Percentiles rank a stretch among this genome's conserved stretches.
Conservation (phyloP, 1,140 invertebrate species). For the Aphaenogaster rudis region DNA sequence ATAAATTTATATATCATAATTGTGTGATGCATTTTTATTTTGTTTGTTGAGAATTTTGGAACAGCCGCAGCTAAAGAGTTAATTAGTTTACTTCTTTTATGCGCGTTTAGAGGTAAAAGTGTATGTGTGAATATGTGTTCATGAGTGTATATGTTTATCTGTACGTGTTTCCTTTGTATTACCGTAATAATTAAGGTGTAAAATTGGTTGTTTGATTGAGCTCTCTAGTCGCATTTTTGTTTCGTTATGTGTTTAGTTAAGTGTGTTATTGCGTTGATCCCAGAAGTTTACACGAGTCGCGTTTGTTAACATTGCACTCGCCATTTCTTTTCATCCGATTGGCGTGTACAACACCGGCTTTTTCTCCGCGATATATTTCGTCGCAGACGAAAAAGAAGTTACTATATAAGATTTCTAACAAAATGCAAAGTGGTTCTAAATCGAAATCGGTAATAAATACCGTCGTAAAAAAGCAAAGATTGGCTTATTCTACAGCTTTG, state of each 20-base stretch:
- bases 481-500: conserved; percentile 17
- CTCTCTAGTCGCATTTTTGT: conserved; percentile 76
- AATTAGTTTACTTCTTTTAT: conserved; percentile 62
- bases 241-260: conserved; percentile 73
- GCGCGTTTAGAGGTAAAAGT: conserved; percentile 52
- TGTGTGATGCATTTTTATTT: conserved; percentile 2
- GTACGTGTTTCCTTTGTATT: conserved; percentile 64
- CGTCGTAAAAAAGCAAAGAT: background rate
- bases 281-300: conserved; percentile 82
- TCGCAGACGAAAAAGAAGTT: conserved; percentile 37
- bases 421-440: conserved; percentile 54
- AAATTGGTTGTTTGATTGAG: conserved; percentile 83
- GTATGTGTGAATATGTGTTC: conserved; percentile 61
- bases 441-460: conserved; percentile 35
- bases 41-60: background rate
- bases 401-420: conserved; percentile 25
- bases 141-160: conserved; percentile 59
- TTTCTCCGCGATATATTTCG: conserved; percentile 46
- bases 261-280: conserved; percentile 80
- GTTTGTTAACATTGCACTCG: conserved; percentile 69
- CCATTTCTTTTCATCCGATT: conserved; percentile 53
- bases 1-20: background rate
- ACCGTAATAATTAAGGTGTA: conserved; percentile 72
- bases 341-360: conserved; percentile 48
- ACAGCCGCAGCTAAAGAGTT: background rate